These are phyloP conservation scores for Pampusana beccarii DNA, from an alignment of 2,113 vertebrate genomes.

Conservation along the genomic window DNA sequence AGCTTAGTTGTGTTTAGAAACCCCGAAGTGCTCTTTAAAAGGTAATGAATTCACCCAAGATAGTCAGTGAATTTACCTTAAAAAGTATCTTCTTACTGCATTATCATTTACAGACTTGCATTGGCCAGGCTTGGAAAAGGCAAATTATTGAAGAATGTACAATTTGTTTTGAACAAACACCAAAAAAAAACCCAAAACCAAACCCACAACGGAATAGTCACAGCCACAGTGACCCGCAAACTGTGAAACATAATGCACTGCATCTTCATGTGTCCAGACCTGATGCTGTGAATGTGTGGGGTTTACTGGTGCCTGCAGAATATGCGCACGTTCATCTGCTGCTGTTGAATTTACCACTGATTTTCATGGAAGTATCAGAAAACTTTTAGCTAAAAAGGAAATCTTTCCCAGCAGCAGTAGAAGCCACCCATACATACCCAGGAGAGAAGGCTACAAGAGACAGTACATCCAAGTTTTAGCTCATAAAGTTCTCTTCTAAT, in stretches of 20 bases:
- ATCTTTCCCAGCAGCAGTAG: not conserved
- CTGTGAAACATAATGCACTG: not conserved
- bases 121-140: not conserved
- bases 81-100: not conserved
- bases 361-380: not conserved
- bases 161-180: not conserved
- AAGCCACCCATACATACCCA: not conserved
- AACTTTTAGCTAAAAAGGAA: not conserved
- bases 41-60: not conserved
- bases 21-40: not conserved
- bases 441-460: not conserved
- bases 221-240: not conserved
- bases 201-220: not conserved
- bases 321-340: not conserved
- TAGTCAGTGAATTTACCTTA: not conserved
- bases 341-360: not conserved
- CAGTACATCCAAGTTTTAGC: not conserved
- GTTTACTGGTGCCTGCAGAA: not conserved
- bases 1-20: not conserved
- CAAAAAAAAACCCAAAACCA: not conserved
- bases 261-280: not conserved
- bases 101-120: not conserved
- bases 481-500: not conserved
- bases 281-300: not conserved
- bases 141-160: not conserved